Percentiles rank a stretch among this genome's conserved stretches.
phyloP scores from a whole-genome alignment of 2,797 vertebrate genomes.

The Protonibea diacanthus region DNA sequence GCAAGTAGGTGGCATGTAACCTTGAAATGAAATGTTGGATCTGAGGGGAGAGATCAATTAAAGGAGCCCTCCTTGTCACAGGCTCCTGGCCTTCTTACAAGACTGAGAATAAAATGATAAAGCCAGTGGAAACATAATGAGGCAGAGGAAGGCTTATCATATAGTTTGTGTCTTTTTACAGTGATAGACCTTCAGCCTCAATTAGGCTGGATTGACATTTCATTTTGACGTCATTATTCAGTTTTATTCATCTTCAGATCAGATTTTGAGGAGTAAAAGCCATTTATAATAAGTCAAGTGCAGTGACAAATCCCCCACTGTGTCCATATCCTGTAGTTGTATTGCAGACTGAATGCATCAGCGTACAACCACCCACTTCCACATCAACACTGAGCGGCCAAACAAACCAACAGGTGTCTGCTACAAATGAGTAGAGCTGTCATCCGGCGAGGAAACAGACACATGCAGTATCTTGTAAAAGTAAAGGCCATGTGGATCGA shows the following conservation, averaged over 20 bases:
- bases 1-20: slow-evolving; percentile 52
- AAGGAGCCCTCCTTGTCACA: slow-evolving; percentile 65
- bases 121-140: slow-evolving; percentile 64
- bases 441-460: not conserved
- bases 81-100: slow-evolving; percentile 41
- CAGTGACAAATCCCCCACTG: not conserved
- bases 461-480: not conserved
- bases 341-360: not conserved
- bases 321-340: not conserved
- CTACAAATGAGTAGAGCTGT: slow-evolving; percentile 8
- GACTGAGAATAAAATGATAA: slow-evolving; percentile 65
- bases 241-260: not conserved
- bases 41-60: slow-evolving; percentile 60
- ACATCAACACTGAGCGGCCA: not conserved
- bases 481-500: not conserved
- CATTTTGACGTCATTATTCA: not conserved
- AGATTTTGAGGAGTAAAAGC: not conserved
- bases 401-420: not conserved
- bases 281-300: not conserved
- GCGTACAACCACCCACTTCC: not conserved
- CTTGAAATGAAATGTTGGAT: slow-evolving; percentile 53
- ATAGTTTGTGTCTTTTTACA: not conserved
- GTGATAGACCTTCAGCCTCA: not conserved
- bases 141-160: not conserved
- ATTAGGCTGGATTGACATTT: not conserved